phyloP scores from a whole-genome alignment of 1,140 invertebrate genomes.

The Grapholita molesta region DNA sequence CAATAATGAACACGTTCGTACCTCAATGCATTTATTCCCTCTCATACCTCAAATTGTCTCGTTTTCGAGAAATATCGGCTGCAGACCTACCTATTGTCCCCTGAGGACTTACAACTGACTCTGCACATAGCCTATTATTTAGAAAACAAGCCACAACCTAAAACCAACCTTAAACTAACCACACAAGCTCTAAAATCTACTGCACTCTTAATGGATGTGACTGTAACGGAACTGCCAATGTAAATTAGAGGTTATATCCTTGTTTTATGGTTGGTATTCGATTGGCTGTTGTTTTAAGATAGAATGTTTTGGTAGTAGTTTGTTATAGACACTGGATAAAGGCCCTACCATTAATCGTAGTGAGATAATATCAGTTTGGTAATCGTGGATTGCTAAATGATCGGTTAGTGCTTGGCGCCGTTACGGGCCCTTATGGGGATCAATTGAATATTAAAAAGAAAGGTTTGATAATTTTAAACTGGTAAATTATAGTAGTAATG shows the following conservation, averaged over 20 bases:
- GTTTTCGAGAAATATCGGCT: slow-evolving; percentile 52
- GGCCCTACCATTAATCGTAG: slow-evolving; percentile 56
- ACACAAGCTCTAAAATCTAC: slow-evolving; percentile 21
- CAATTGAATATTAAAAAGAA: neutral
- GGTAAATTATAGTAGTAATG: no score
- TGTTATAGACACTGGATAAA: slow-evolving; percentile 54
- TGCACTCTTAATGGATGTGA: neutral
- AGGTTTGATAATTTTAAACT: neutral
- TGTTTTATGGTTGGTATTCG: neutral
- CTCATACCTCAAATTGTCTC: slow-evolving; percentile 62
- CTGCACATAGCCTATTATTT: slow-evolving; percentile 45
- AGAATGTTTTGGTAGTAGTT: slow-evolving; percentile 23
- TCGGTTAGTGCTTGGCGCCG: slow-evolving; percentile 33
- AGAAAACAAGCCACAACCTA: slow-evolving; percentile 23
- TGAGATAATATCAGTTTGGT: slow-evolving; percentile 53
- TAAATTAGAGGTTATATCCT: neutral
- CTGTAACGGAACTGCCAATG: neutral
- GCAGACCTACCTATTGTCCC: slow-evolving; percentile 60
- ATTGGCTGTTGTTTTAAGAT: neutral
- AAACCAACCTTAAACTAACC: slow-evolving; percentile 19
- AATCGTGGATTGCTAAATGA: slow-evolving; percentile 54
- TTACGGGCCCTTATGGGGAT: slow-evolving; percentile 19
- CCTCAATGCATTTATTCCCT: slow-evolving; percentile 44
- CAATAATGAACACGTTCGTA: neutral
- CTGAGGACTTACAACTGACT: slow-evolving; percentile 53